Base-by-base conservation (phyloP, 2,113 vertebrate species). In the Oenanthe oenanthe region DNA sequence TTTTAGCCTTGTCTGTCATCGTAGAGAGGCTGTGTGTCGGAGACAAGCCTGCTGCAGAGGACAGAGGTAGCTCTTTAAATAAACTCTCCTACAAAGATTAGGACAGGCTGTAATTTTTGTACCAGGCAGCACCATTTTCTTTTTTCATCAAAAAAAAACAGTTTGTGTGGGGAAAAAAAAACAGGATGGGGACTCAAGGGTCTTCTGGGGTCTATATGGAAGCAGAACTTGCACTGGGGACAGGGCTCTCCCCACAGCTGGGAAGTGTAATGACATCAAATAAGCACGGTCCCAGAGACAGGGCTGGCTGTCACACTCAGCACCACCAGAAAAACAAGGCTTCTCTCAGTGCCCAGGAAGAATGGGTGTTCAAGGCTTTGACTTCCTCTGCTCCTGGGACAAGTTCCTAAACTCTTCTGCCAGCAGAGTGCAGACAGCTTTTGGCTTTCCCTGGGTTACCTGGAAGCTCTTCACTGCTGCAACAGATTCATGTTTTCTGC, bases 1-100 rank as follows among this genome's bases (percentile, higher is more conserved):
- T 97, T 96, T 94, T 92, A 96, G 78, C 56, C 63, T 71, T 88
- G 95, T 94, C 92, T 96, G 94, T 94, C 89, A 85, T 89, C 47
- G 88, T 60, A 62, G 67, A 91, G 66, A 89, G 84, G 81, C 85
- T 79, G 50, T 3, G 14, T 93, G 71, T 62, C 17, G 2, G 78
- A 58, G 63, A 93, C 63, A 51, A 77, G 75, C 94, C 78, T 1
- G 4, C 75, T 94, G 78, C 72, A 92, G 89, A 97, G 82, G 75
- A 94, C 60, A 88, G 89, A 88, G 60, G 89, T 51, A 93, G 82
- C 71, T 94, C 75, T 93, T 95, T 85, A 96, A 84, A 96, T 90
- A 96, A 94, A 80, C 60, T 74, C 87, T 85, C 50, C 74, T 60
- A 56, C 67, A 70, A 85, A 85, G 88, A 40, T 22, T 34, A 73